A percentile compares a stretch with the other conserved stretches of the same genome.
These are phyloP conservation scores for Diorhabda sublineata DNA, from an alignment of 1,140 invertebrate species.

Conservation along the genomic window DNA sequence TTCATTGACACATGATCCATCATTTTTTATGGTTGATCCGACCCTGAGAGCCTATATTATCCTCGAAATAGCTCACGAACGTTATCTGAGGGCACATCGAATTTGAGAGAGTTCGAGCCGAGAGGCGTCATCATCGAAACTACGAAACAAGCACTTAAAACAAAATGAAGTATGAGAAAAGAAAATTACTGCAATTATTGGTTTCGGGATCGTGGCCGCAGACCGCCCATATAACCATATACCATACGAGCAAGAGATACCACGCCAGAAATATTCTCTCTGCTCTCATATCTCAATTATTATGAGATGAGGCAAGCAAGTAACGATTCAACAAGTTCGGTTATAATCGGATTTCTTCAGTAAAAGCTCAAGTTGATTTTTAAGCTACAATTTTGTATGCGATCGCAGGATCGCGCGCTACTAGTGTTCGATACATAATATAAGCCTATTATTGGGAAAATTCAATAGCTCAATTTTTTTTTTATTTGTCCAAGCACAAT, in stretches of 20 bases:
- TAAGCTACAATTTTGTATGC: no score
- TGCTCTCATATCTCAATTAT: conserved; percentile 42
- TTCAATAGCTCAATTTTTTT: no score
- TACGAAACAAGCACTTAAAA: conserved; percentile 20
- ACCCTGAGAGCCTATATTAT: conserved; percentile 9
- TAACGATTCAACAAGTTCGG: conserved; percentile 6
- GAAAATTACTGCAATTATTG: conserved; percentile 43
- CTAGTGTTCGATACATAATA: no score
- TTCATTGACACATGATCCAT: no score
- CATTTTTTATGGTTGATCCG: background rate
- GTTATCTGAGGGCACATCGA: conserved; percentile 15
- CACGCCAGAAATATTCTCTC: conserved; percentile 22
- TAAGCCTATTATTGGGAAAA: no score
- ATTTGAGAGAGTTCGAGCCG: conserved; percentile 15
- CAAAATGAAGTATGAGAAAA: conserved; percentile 43
- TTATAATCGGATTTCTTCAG: background rate
- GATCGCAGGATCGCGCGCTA: no score
- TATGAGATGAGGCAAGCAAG: conserved; percentile 1
- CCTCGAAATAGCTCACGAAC: conserved; percentile 12
- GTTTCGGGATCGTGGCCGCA: conserved; percentile 40
- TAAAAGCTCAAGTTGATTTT: no score
- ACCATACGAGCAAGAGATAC: conserved; percentile 25
- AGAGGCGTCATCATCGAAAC: conserved; percentile 29
- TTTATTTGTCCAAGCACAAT: no score
- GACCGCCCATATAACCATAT: conserved; percentile 44